Evolutionary conservation across 2,888 invertebrate genomes (phyloP), one percentile per base, ranked within the genome.

Genomic region (Drosophila tanythrix): DNA sequence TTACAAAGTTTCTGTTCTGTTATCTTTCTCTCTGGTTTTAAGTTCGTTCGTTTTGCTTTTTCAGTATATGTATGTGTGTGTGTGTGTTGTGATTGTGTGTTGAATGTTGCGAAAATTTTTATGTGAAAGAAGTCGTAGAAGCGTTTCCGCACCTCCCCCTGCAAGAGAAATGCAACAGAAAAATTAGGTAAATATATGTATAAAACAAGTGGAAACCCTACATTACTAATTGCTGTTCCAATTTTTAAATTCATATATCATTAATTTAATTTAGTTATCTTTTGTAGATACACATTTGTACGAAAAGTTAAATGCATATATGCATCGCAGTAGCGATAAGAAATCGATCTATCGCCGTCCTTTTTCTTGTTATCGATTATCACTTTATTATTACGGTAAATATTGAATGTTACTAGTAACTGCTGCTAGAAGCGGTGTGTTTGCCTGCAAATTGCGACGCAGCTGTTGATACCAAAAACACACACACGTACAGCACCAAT

Each of bases 61-160:
- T 70, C 27, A 40, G 48, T 43, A 15, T 80, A 68, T 74, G 53
- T 70, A 63, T 46, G 13, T 25, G 25, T 21, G 21, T 79, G 40
- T 67, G 43, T 43, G 21, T 73, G 68, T 71, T 70, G 62, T 10
- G 33, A 33, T 33, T 33, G 33, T 79, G 52, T 69, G 55, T 77
- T 71, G 53, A 80, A 68, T 79, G 72, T 76, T 87, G 74, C 62
- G 71, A 66, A 70, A 80, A 53, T 65, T 70, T 71, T 70, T 79
- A 72, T 90, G 81, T 53, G 86, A 88, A 80, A 85, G 78, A 88
- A 91, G 90, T 91, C 91, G 90, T 88, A 87, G 83, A 88, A 85
- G 88, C 86, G 83, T 83, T 89, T 91, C 92, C 88, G 93, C 93
- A 93, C 93, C 93, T 93, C 93, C 93, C 93, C 93, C 93, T 93